Conservation (phyloP, 2,888 invertebrate species). For the Eristalinus sepulchralis region DNA sequence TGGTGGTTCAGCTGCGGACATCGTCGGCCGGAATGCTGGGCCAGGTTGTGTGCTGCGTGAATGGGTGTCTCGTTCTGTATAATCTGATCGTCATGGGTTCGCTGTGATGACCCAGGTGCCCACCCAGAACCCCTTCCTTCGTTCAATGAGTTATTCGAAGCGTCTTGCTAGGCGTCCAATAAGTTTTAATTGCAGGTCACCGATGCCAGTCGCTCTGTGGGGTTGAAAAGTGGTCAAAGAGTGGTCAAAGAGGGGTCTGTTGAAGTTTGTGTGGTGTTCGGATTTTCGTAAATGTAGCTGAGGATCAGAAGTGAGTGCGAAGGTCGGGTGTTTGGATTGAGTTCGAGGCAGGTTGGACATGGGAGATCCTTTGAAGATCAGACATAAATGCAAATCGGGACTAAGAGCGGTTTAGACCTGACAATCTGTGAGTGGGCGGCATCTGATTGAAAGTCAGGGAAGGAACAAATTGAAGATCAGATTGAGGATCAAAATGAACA, state of each 20-base stretch:
- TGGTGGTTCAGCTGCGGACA: conserved; percentile 34
- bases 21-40: background rate
- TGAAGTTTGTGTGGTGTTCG: background rate
- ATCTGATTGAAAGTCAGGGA: no score
- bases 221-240: background rate
- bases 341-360: no score
- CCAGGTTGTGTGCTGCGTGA: background rate
- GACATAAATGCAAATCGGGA: no score
- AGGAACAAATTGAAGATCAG: no score
- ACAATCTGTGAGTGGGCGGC: no score
- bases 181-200: conserved; percentile 28
- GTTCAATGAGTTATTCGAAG: background rate
- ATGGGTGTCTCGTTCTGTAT: conserved; percentile 11
- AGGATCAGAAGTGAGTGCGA: no score
- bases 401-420: no score
- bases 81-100: background rate
- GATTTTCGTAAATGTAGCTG: background rate
- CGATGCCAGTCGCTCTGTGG: background rate
- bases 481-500: no score
- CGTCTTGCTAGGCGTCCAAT: conserved; percentile 14
- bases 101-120: background rate
- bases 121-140: background rate
- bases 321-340: no score
- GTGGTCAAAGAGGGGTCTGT: background rate
- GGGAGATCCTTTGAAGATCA: no score